A percentile compares a stretch with the other conserved stretches of the same genome.
Evolutionary conservation across 2,113 vertebrate species (phyloP).

Genomic region (Menidia beryllina): DNA sequence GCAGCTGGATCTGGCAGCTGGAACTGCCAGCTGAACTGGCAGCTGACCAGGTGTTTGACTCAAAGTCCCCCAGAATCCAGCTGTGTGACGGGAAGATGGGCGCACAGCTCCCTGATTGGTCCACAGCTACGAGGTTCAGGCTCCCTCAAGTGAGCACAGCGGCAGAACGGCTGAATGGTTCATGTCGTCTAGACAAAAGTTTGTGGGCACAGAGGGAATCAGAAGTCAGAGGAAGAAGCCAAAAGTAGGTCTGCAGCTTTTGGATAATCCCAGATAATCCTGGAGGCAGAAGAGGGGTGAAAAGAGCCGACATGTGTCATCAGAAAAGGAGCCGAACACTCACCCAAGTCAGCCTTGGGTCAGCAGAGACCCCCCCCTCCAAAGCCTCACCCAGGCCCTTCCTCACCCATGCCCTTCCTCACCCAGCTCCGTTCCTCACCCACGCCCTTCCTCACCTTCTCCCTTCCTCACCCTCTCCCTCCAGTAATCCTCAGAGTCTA

Average conservation of each 20-base stretch:
- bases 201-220: conserved; percentile 39
- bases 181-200: conserved; percentile 27
- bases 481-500: conserved; percentile 49
- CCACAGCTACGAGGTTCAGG: too few relatives aligned
- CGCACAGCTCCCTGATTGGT: too few relatives aligned
- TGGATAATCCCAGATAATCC: conserved; percentile 78
- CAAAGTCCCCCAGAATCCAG: too few relatives aligned
- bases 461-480: conserved; percentile 33
- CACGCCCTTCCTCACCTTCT: conserved; percentile 17
- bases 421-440: conserved; percentile 10
- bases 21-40: too few relatives aligned
- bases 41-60: too few relatives aligned
- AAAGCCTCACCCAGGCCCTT: background rate
- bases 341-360: too few relatives aligned
- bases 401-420: conserved; percentile 45
- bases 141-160: too few relatives aligned
- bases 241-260: conserved; percentile 60
- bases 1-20: too few relatives aligned
- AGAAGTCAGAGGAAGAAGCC: conserved; percentile 47
- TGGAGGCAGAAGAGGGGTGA: conserved; percentile 48
- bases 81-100: too few relatives aligned
- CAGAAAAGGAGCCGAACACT: conserved; percentile 36
- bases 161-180: background rate
- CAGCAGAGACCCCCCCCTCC: background rate
- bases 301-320: conserved; percentile 61